A percentile compares a stretch with the other conserved stretches of the same genome.
Evolutionary conservation across 1,140 invertebrate genomes (phyloP).

Genomic region (Acromyrmex heyeri): DNA sequence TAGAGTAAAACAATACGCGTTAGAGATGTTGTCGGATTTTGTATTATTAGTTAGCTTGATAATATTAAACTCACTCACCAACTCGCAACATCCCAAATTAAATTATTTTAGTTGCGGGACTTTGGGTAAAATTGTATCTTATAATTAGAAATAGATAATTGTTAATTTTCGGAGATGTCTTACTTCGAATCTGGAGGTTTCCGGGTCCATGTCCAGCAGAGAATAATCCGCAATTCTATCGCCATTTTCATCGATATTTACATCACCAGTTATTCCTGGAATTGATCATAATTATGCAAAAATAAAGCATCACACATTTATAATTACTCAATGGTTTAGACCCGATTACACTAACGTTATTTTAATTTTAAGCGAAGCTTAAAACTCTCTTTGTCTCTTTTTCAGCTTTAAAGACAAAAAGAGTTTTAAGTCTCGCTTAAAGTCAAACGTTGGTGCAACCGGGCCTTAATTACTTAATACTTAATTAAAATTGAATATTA

Average conservation of each 20-base stretch:
- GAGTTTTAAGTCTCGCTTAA: no score
- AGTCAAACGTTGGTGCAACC: no score
- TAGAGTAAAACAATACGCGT: background rate
- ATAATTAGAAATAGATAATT: background rate
- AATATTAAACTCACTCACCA: background rate
- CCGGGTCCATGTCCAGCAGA: constrained; percentile 95
- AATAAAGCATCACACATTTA: background rate
- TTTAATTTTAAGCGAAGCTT: no score
- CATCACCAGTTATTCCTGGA: constrained; percentile 95
- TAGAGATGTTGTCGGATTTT: background rate
- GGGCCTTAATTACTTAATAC: background rate
- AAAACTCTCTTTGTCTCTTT: no score
- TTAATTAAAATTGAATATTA: background rate
- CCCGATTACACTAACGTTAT: no score
- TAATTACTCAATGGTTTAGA: background rate
- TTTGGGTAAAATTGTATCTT: background rate
- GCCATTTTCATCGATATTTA: constrained; percentile 96
- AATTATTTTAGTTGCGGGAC: background rate
- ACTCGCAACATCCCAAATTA: background rate
- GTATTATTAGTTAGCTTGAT: background rate
- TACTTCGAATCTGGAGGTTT: constrained; percentile 93
- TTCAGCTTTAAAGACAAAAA: no score
- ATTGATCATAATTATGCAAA: background rate
- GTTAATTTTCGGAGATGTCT: constrained; percentile 69
- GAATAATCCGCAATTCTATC: constrained; percentile 97